Percentiles rank a stretch among this genome's conserved stretches.
These are phyloP conservation scores for Pomatorhinus ruficollis DNA, from an alignment of 2,113 vertebrate species.

Conservation along the genomic window DNA sequence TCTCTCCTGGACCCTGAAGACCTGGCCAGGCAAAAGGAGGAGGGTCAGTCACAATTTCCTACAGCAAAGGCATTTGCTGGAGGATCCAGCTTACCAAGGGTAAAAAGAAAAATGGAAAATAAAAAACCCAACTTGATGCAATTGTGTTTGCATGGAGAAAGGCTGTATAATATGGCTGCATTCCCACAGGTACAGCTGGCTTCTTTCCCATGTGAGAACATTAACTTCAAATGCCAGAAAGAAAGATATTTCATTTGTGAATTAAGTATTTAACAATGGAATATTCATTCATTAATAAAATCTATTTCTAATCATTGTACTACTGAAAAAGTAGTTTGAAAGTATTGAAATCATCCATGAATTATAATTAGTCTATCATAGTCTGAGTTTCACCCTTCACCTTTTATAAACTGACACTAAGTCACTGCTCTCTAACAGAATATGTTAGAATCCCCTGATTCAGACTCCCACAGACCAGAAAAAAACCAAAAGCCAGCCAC, in stretches of 20 bases:
- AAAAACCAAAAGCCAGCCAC: rapidly evolving
- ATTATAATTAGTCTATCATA: background rate
- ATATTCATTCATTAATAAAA: background rate
- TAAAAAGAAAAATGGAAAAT: background rate
- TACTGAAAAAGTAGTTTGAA: background rate
- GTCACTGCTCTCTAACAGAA: background rate
- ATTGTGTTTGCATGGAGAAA: background rate
- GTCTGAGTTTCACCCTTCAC: background rate
- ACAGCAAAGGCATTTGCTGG: background rate
- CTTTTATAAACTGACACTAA: background rate
- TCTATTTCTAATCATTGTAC: background rate
- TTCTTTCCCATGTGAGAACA: background rate
- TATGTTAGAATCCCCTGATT: background rate
- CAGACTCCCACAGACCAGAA: background rate
- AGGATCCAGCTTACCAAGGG: background rate
- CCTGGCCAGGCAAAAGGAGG: background rate
- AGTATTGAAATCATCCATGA: background rate
- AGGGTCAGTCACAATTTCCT: background rate
- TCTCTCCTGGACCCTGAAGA: background rate
- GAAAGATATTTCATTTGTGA: background rate
- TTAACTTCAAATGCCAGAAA: background rate
- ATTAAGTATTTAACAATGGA: background rate
- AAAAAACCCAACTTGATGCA: background rate
- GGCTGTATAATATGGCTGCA: background rate
- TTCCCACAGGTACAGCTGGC: background rate